Evolutionary conservation across 2,797 vertebrate genomes (phyloP), one percentile per base, ranked within the genome.

Genomic region (Cirrhinus mrigala): DNA sequence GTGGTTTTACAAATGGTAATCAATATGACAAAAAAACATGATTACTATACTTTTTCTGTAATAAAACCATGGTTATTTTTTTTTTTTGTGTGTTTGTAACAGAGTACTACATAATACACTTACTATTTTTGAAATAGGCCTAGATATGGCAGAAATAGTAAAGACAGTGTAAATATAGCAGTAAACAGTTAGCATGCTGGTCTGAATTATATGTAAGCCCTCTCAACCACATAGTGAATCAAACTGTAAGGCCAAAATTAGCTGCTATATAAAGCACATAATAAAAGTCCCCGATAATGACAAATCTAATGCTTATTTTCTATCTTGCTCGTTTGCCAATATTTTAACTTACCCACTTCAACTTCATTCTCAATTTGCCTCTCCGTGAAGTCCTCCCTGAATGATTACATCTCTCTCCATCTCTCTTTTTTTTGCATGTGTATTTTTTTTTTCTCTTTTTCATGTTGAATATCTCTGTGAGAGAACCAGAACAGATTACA

Each of bases 401-500:
- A 77, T 16, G 33, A 44, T 60, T 44, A 24, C 22, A 40, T 24
- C 54, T 60, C 52, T 58, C 8, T 14, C 52, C 33, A 22, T 54
- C 10, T 2, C 5, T 52, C 9, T 33, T 54, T 75, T 54, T 22
- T 15, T 22, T 14, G 11, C 33, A 33, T 37, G 18, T 15, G 29
- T 14, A 76, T 76, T 54, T 33, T 1, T 76, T 54, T 20, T 1
- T 52, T 74, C 9, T 76, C 29, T 66, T 40, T 68, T 33, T 50
- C 16, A 10, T 60, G 24, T 50, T 50, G 20, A 80, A 80, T 66
- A 33, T 22, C 4, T 66, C 52, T 62, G 77, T 60, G 71, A 46
- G 60, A 54, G 27, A 20, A 37, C 64, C 48, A 73, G 20, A 56
- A 77, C 52, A 56, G 79, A 84, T 85, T 60, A 85, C 29, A 46